A percentile compares a stretch with the other conserved stretches of the same genome.
Evolutionary conservation across 2,797 vertebrate species (phyloP).

Genomic region (Eurystomus glaucurus): DNA sequence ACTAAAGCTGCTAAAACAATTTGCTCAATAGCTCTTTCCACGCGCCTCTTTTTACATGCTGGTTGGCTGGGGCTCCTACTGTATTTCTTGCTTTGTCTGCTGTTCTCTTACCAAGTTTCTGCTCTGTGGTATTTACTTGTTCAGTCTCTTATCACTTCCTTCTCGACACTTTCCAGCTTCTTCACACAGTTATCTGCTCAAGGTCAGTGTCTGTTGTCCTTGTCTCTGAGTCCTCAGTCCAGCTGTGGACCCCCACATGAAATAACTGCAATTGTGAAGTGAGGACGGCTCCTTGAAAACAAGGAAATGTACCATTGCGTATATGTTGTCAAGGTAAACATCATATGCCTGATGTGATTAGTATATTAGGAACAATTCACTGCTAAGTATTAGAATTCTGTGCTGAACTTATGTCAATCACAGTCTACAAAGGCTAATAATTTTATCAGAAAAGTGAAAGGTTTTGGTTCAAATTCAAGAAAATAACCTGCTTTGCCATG

Average conservation of each 20-base stretch:
- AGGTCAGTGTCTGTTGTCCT: too few species aligned
- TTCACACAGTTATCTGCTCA: too few species aligned
- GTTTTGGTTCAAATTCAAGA: background rate
- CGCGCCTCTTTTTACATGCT: too few species aligned
- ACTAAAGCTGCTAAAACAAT: too few species aligned
- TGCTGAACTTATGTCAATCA: background rate
- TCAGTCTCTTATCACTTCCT: too few species aligned
- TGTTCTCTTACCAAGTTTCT: too few species aligned
- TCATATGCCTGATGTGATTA: background rate
- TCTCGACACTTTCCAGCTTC: too few species aligned
- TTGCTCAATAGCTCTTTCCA: too few species aligned
- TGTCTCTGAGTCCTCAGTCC: too few species aligned
- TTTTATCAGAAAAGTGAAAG: background rate
- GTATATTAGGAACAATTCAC: background rate
- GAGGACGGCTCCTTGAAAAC: fast-evolving
- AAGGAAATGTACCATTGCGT: background rate
- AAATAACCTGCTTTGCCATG: background rate
- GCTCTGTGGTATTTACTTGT: too few species aligned
- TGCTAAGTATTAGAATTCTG: background rate
- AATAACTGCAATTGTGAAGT: background rate
- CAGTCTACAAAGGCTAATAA: background rate
- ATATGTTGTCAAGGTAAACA: background rate
- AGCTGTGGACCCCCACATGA: background rate
- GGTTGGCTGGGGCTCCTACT: too few species aligned
- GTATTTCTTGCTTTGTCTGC: too few species aligned